Base-by-base conservation (phyloP, 2,113 vertebrate genomes). In the Collichthys lucidus region DNA sequence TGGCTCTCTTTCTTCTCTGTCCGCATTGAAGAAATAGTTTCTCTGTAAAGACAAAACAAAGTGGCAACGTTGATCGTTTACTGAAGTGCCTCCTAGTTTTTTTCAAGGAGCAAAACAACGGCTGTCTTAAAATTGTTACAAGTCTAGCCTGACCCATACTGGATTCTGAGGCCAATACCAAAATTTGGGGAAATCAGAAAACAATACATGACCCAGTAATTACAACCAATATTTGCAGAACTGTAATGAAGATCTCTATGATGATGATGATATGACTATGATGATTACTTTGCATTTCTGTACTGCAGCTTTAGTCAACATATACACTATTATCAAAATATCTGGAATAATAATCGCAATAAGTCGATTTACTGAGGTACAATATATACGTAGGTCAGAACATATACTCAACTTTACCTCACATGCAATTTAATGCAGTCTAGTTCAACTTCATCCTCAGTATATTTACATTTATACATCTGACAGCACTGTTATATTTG, bases 1-100 rank as follows among this genome's bases (percentile, higher is more conserved):
- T 94, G 95, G 24, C 50, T 86, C 79, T 91, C 93, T 8, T 92
- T 91, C 84, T 91, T 95, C 19, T 91, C 66, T 31, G 69, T 86
- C 35, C 1, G 35, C 70, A 59, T 92, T 85, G 84, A 47, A 62
- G 85, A 61, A 61, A 95, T 84, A 71, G 91, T 88, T 86, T 91
- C 81, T 80, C 95, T 95, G 89, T 59, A 24, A 82, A 86, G 63
- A 53, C 49, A 26, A 4, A 44, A 52, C 17, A 78, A 47, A 57
- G 24, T 29, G 0, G 47, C 3, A 46, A 72, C 42, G 50, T 19
- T 6, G 8, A 42, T 24, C 19, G 29, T 44, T 49, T 40, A 70
- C 10, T 63, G 4, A 22, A 40, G 22, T 29, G 52, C 17, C 35
- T 60, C 15, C 20, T 19, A 10, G 31, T n/a, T 64, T 63, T 63